A percentile compares a stretch with the other conserved stretches of the same genome.
These are phyloP conservation scores for Heterochromis multidens DNA, from an alignment of 2,113 vertebrate species.

Conservation along the genomic window DNA sequence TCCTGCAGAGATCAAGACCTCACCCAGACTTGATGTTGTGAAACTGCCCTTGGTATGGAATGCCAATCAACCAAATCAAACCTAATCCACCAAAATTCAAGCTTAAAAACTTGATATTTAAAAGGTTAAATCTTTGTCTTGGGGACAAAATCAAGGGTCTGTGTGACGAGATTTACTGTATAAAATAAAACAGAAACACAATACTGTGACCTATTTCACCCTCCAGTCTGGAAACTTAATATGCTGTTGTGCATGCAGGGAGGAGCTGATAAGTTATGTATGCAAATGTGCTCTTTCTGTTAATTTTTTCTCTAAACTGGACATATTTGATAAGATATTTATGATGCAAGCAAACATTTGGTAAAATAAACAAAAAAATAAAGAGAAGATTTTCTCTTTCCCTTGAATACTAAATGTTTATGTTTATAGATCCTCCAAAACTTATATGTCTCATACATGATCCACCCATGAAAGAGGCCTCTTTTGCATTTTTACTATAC, in stretches of 20 bases:
- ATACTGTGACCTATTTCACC: not conserved
- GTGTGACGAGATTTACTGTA: not conserved
- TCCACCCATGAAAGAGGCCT: too few species aligned
- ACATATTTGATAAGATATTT: not conserved
- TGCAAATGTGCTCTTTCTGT: not conserved
- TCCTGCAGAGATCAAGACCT: not conserved
- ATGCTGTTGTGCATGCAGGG: not conserved
- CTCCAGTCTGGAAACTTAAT: not conserved
- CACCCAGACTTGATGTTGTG: not conserved
- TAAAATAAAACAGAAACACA: not conserved
- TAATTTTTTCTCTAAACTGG: not conserved
- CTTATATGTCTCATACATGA: not conserved
- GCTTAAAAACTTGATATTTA: not conserved
- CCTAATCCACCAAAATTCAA: not conserved
- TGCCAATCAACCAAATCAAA: not conserved
- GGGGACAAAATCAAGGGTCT: not conserved
- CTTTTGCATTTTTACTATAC: not conserved
- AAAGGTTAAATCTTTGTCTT: not conserved
- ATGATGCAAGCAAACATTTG: not conserved
- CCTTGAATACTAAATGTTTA: rapidly evolving
- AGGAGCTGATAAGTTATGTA: not conserved
- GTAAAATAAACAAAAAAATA: not conserved
- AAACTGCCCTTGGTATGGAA: not conserved
- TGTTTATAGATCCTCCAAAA: not conserved
- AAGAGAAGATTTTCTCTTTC: not conserved